Percentiles rank a stretch among this genome's conserved stretches.
Evolutionary conservation across 92 coral and sea anemone species (phyloP).

Genomic region (Porites rus): DNA sequence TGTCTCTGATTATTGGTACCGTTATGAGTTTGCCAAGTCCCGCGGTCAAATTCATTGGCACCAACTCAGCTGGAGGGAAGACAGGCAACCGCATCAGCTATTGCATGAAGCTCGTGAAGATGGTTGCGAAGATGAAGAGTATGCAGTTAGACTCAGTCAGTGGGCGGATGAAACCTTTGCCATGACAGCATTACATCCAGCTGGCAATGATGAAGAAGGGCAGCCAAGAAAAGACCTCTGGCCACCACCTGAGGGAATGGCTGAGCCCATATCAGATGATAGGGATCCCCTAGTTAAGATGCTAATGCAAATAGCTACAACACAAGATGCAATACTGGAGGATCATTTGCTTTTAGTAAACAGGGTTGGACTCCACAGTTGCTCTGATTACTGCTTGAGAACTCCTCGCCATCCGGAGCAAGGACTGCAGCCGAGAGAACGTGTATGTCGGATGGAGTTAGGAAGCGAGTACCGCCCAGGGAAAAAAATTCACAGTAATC

Average conservation of each 20-base stretch:
- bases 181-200: slow-evolving; percentile 57
- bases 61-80: slow-evolving; percentile 50
- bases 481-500: neutral
- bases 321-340: slow-evolving; percentile 52
- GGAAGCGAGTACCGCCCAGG: slow-evolving; percentile 37
- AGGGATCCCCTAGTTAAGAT: slow-evolving; percentile 60
- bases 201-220: slow-evolving; percentile 60
- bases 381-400: slow-evolving; percentile 48
- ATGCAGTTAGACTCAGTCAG: slow-evolving; percentile 34
- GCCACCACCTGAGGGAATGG: slow-evolving; percentile 59
- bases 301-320: slow-evolving; percentile 59
- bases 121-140: slow-evolving; percentile 41
- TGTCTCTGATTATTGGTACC: slow-evolving; percentile 47
- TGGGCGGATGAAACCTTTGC: slow-evolving; percentile 59
- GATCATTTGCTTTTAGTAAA: slow-evolving; percentile 54
- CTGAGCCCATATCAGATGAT: slow-evolving; percentile 42
- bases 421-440: slow-evolving; percentile 45
- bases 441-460: slow-evolving; percentile 52
- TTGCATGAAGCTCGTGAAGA: slow-evolving; percentile 34
- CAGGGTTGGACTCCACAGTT: slow-evolving; percentile 36
- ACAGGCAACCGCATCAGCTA: slow-evolving; percentile 46
- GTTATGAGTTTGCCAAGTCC: slow-evolving; percentile 41
- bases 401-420: slow-evolving; percentile 45
- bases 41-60: slow-evolving; percentile 41
- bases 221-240: slow-evolving; percentile 51